phyloP scores from a whole-genome alignment of 2,797 vertebrate genomes.

The Morus bassanus region DNA sequence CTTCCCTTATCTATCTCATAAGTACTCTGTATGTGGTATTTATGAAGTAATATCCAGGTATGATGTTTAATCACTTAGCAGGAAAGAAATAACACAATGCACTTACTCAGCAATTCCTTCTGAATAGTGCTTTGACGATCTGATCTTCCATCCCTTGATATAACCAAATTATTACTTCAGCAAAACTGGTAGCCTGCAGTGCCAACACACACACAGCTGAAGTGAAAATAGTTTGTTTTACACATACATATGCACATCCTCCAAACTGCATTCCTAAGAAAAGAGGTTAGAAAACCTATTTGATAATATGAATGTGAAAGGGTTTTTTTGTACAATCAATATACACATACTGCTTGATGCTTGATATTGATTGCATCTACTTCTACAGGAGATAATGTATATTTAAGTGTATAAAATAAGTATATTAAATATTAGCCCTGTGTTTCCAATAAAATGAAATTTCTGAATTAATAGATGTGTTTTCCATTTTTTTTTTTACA shows the following conservation, averaged over 20 bases:
- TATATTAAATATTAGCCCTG: background rate
- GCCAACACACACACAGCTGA: background rate
- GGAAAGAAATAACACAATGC: background rate
- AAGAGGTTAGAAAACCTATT: constrained; percentile 13
- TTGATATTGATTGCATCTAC: constrained; percentile 8
- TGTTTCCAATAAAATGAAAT: background rate
- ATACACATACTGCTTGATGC: constrained; percentile 3
- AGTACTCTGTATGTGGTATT: background rate
- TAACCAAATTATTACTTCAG: constrained; percentile 26
- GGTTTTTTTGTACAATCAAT: background rate
- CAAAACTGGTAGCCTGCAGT: background rate
- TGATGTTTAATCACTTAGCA: background rate
- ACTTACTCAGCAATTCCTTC: constrained; percentile 16
- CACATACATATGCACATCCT: background rate
- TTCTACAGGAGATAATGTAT: background rate
- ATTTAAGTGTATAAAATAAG: background rate
- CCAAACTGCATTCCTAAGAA: background rate
- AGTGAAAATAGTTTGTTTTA: background rate
- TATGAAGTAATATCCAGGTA: constrained; percentile 2
- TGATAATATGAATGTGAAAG: background rate
- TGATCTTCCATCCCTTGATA: background rate
- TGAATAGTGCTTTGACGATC: background rate
- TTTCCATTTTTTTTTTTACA: background rate
- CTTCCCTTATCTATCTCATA: background rate
- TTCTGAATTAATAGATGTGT: background rate